Evolutionary conservation across 1,140 invertebrate genomes (phyloP).

Genomic region (Meloidogyne chitwoodi): DNA sequence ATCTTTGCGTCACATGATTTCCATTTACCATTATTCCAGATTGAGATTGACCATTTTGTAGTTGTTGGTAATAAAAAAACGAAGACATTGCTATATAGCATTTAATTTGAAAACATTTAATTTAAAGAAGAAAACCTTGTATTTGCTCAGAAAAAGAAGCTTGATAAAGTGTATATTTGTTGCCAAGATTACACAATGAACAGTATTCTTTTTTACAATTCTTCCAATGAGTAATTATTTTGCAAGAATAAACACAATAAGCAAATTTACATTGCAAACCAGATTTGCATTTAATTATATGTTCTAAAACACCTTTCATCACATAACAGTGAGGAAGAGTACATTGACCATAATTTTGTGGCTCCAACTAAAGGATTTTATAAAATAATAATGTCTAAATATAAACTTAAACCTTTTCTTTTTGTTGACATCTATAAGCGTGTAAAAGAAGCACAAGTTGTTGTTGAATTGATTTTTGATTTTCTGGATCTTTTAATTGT

Average conservation of each 20-base stretch:
- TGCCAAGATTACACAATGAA: slow-evolving; percentile 87
- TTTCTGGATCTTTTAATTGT: slow-evolving; percentile 76
- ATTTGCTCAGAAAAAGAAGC: neutral
- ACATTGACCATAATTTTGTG: slow-evolving; percentile 59
- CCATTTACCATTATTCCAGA: neutral
- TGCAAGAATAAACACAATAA: slow-evolving; percentile 92
- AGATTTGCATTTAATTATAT: slow-evolving; percentile 93
- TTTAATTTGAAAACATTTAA: no score
- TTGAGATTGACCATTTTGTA: neutral
- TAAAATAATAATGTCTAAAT: neutral
- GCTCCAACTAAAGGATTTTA: neutral
- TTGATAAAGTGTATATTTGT: neutral
- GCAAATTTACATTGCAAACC: slow-evolving; percentile 71
- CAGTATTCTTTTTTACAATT: slow-evolving; percentile 87
- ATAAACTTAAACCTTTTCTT: slow-evolving; percentile 66
- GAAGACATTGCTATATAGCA: no score
- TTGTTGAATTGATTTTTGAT: slow-evolving; percentile 93
- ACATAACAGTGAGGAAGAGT: slow-evolving; percentile 67
- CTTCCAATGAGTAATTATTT: slow-evolving; percentile 98
- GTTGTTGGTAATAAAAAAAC: neutral
- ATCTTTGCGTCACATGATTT: no score
- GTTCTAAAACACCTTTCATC: slow-evolving; percentile 97
- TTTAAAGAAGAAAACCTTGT: no score
- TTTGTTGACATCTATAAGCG: slow-evolving; percentile 93
- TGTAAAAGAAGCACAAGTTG: slow-evolving; percentile 91